These are phyloP conservation scores for Sebastiscus tertius DNA, from an alignment of 2,797 vertebrate species.

Conservation along the genomic window DNA sequence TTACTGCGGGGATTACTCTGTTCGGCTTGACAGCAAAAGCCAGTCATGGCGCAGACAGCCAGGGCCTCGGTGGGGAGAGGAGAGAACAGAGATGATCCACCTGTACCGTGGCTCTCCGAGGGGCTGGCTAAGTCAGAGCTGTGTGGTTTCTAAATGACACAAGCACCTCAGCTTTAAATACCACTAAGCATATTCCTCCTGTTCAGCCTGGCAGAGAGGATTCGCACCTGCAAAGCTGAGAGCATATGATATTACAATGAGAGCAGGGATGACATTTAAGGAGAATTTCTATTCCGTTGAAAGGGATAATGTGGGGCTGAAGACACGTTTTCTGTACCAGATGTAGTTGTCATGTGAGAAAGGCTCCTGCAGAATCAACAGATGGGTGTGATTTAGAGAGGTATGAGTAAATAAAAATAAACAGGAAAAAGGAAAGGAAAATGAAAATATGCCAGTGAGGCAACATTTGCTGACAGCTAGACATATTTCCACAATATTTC, in stretches of 20 bases:
- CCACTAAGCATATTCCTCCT: conserved; percentile 60
- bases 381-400: conserved; percentile 56
- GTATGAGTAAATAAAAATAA: conserved; percentile 40
- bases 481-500: not conserved
- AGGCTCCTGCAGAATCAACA: conserved; percentile 41
- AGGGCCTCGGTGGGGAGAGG: conserved; percentile 47
- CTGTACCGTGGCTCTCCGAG: conserved; percentile 62
- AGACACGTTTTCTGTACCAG: conserved; percentile 47
- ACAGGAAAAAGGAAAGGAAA: not conserved
- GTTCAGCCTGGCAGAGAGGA: conserved; percentile 45
- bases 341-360: conserved; percentile 52
- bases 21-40: conserved; percentile 60
- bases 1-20: conserved; percentile 66
- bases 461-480: conserved; percentile 26
- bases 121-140: conserved; percentile 62
- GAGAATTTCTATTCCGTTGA: conserved; percentile 11
- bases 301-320: conserved; percentile 34
- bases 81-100: conserved; percentile 70
- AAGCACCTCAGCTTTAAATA: conserved; percentile 62
- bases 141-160: conserved; percentile 68
- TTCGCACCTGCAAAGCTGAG: conserved; percentile 52
- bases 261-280: conserved; percentile 57
- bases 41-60: conserved; percentile 59
- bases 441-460: not conserved
- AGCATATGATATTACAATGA: conserved; percentile 47